These are phyloP conservation scores for Protodeltote pygarga DNA, from an alignment of 2,888 invertebrate species.

Conservation along the genomic window DNA sequence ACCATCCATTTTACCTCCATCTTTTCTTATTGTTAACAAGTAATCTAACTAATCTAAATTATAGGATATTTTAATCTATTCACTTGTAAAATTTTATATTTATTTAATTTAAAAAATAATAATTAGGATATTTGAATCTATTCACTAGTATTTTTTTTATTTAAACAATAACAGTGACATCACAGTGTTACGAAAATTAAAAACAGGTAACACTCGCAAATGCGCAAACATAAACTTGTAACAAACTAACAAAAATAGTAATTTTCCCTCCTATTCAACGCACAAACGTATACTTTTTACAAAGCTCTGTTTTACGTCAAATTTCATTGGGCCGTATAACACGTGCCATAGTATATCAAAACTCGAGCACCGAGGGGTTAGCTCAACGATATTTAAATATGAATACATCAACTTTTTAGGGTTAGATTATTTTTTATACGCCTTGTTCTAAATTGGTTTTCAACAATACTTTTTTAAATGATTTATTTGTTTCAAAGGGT, in stretches of 20 bases:
- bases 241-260: constrained; percentile 51
- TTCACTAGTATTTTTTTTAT: too few species aligned
- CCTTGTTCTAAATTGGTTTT: constrained; percentile 74
- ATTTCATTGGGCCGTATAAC: constrained; percentile 69
- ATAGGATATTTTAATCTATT: too few species aligned
- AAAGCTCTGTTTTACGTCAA: constrained; percentile 68
- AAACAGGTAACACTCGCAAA: not conserved
- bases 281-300: constrained; percentile 20
- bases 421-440: constrained; percentile 73
- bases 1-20: too few species aligned
- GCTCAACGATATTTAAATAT: constrained; percentile 73
- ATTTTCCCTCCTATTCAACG: constrained; percentile 14
- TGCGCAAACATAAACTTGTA: constrained; percentile 38
- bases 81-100: too few species aligned
- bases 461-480: constrained; percentile 68
- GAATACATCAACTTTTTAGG: constrained; percentile 69
- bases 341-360: constrained; percentile 76
- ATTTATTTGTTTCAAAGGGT: constrained; percentile 61
- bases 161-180: too few species aligned
- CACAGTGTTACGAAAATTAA: not conserved
- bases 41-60: too few species aligned
- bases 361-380: constrained; percentile 71
- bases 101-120: too few species aligned
- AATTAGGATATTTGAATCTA: too few species aligned
- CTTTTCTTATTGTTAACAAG: too few species aligned